Conservation (phyloP, 2,113 vertebrate genomes). For the Chionomys nivalis region DNA sequence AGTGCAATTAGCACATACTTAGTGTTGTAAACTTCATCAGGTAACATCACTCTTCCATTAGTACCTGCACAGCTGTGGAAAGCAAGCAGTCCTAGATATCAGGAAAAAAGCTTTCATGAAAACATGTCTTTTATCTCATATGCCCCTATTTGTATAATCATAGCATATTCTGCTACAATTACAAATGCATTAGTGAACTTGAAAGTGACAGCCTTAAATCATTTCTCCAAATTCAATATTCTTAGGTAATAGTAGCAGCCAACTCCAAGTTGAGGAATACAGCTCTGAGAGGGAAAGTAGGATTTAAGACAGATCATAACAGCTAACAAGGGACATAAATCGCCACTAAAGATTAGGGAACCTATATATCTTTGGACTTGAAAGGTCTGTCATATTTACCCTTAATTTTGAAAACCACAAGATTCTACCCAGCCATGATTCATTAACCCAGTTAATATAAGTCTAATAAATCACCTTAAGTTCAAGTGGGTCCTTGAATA, state of each 20-base stretch:
- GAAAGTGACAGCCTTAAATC: constrained; percentile 26
- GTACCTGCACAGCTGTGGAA: background rate
- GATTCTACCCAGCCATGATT: constrained; percentile 61
- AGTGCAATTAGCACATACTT: constrained; percentile 26
- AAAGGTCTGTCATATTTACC: constrained; percentile 70
- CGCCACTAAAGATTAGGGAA: constrained; percentile 62
- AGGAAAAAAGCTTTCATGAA: constrained; percentile 39
- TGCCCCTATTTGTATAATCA: constrained; percentile 45
- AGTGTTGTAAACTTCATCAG: constrained; percentile 14
- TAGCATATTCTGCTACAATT: constrained; percentile 44
- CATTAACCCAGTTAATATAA: constrained; percentile 67
- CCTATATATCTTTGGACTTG: constrained; percentile 65
- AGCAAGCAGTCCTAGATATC: constrained; percentile 41
- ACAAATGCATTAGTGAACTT: constrained; percentile 33
- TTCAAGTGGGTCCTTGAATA: constrained; percentile 69
- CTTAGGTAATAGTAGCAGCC: background rate
- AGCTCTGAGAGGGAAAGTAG: background rate
- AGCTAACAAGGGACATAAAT: constrained; percentile 60
- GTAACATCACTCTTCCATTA: constrained; percentile 38
- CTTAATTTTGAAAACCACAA: constrained; percentile 67
- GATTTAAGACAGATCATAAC: constrained; percentile 63
- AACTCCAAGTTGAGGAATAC: background rate
- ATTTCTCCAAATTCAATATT: constrained; percentile 25
- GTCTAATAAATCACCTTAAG: constrained; percentile 72
- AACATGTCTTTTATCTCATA: background rate